Evolutionary conservation across 2,888 invertebrate species (phyloP).

Genomic region (Dermolepida albohirtum): DNA sequence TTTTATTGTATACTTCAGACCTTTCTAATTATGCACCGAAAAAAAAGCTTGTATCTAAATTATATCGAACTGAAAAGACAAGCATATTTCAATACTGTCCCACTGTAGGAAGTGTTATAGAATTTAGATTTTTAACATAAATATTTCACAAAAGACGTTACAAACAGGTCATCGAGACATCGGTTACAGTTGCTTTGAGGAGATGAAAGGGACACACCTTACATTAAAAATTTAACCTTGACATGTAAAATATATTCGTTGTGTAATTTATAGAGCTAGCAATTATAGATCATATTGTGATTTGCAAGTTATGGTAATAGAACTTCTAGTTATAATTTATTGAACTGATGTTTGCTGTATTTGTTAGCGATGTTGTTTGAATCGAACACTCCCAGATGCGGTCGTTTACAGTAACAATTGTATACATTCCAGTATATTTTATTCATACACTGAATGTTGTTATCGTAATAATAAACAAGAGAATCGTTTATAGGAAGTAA

Average conservation of each 20-base stretch:
- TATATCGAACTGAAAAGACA: too few species aligned
- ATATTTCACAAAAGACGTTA: conserved; percentile 13
- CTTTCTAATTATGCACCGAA: too few species aligned
- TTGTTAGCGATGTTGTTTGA: conserved; percentile 41
- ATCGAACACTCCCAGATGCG: conserved; percentile 47
- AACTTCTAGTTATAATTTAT: conserved; percentile 48
- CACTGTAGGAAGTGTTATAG: background rate
- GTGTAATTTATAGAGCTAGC: conserved; percentile 56
- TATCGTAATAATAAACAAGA: conserved; percentile 23
- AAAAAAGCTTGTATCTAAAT: too few species aligned
- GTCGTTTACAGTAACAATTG: conserved; percentile 37
- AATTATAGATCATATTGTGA: conserved; percentile 58
- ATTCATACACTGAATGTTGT: conserved; percentile 23
- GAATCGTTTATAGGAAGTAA: conserved; percentile 6
- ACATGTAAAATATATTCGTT: conserved; percentile 52
- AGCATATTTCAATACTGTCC: too few species aligned
- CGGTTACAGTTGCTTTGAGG: conserved; percentile 2
- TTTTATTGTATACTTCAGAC: too few species aligned
- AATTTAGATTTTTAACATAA: background rate
- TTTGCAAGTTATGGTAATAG: conserved; percentile 50
- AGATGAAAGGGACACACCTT: conserved; percentile 28
- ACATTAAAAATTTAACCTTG: conserved; percentile 22
- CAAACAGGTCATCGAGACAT: conserved; percentile 16
- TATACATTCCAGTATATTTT: conserved; percentile 6
- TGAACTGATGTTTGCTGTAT: conserved; percentile 43